phyloP scores from a whole-genome alignment of 2,888 invertebrate species.

The Tinea trinotella region DNA sequence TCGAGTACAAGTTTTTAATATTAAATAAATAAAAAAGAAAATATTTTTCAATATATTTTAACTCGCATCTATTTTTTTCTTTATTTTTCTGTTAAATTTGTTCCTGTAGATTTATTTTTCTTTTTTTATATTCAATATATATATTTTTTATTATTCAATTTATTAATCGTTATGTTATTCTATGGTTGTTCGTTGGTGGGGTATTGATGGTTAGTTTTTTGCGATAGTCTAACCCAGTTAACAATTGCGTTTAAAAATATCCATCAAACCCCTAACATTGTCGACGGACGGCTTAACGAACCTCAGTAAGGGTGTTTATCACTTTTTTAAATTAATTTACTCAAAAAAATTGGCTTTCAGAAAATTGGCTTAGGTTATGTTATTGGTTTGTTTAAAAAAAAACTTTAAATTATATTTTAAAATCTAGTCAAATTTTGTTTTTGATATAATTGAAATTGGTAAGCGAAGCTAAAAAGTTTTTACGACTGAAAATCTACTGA shows the following conservation, averaged over 20 bases:
- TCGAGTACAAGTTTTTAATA: slow-evolving; percentile 70
- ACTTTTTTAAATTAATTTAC: slow-evolving; percentile 25
- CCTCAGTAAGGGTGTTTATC: slow-evolving; percentile 46
- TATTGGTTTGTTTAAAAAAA: slow-evolving; percentile 59
- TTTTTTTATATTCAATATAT: slow-evolving; percentile 35
- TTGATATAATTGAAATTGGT: slow-evolving; percentile 36
- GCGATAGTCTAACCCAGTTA: too few species aligned
- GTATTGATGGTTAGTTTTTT: too few species aligned
- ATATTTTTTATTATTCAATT: not conserved
- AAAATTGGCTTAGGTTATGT: slow-evolving; percentile 45
- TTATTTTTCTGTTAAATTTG: slow-evolving; percentile 66
- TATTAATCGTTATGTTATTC: slow-evolving; percentile 26
- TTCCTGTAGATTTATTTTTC: slow-evolving; percentile 70
- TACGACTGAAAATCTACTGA: slow-evolving; percentile 63
- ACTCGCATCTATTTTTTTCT: slow-evolving; percentile 34
- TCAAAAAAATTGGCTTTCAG: slow-evolving; percentile 27
- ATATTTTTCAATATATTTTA: slow-evolving; percentile 65
- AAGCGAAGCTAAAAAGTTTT: slow-evolving; percentile 45
- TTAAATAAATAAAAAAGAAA: slow-evolving; percentile 36
- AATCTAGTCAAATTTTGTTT: slow-evolving; percentile 70
- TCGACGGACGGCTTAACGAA: too few species aligned
- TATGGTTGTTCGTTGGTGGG: too few species aligned
- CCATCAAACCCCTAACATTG: too few species aligned
- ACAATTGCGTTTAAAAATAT: too few species aligned
- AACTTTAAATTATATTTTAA: slow-evolving; percentile 50